These are phyloP conservation scores for Tenebrio molitor DNA, from an alignment of 1,140 invertebrate genomes.

Conservation along the genomic window DNA sequence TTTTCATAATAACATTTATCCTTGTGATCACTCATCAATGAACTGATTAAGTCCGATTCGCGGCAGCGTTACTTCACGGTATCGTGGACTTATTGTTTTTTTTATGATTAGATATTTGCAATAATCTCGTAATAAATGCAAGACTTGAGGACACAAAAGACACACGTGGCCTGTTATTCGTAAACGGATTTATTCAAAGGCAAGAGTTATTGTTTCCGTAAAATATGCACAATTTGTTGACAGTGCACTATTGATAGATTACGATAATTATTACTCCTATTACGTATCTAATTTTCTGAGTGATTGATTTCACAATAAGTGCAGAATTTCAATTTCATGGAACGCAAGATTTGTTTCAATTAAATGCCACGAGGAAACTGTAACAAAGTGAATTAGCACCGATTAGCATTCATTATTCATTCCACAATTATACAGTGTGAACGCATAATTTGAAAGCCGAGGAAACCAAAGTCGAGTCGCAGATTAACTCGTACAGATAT, in stretches of 20 bases:
- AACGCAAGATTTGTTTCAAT: too few species aligned
- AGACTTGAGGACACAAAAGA: neutral
- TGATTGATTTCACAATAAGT: neutral
- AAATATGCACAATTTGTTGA: too few species aligned
- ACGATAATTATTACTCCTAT: too few species aligned
- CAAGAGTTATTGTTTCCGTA: too few species aligned
- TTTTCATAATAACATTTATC: conserved; percentile 19
- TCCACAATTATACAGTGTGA: too few species aligned
- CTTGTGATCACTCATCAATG: conserved; percentile 37
- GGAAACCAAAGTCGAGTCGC: too few species aligned
- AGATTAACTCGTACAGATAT: too few species aligned
- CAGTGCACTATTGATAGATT: conserved; percentile 23
- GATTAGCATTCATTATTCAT: too few species aligned
- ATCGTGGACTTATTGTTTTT: neutral
- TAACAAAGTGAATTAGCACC: too few species aligned
- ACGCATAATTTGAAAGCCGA: too few species aligned
- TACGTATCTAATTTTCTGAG: neutral
- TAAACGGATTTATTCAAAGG: neutral
- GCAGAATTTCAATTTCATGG: too few species aligned
- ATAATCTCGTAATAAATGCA: neutral
- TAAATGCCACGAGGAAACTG: too few species aligned
- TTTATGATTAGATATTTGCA: neutral
- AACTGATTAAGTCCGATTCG: neutral
- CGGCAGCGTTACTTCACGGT: neutral
- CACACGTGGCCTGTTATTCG: neutral